These are phyloP conservation scores for Stenoptilia bipunctidactyla DNA, from an alignment of 2,888 invertebrate species.

Conservation along the genomic window DNA sequence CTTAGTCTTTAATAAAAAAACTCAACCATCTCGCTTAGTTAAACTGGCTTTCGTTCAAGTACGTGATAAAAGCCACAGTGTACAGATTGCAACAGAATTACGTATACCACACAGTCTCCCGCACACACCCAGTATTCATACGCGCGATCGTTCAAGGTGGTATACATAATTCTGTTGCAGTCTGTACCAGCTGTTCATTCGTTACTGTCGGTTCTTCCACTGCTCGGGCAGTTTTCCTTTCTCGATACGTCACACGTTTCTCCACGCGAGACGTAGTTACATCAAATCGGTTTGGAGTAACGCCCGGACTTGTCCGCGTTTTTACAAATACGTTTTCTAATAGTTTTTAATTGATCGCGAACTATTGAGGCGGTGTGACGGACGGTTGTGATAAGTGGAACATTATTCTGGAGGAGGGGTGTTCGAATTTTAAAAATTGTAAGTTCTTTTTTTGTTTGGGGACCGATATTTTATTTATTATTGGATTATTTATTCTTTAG, in stretches of 20 bases:
- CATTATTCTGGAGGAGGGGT: conserved; percentile 15
- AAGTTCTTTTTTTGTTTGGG: conserved; percentile 12
- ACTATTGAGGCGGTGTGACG: conserved; percentile 30
- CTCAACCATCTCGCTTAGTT: no score
- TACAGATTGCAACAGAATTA: no score
- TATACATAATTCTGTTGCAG: no score
- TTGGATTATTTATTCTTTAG: no score
- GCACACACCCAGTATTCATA: no score
- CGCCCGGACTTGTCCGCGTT: conserved; percentile 49
- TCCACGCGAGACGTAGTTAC: conserved; percentile 37
- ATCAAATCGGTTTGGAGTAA: conserved; percentile 54
- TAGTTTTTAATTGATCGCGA: conserved; percentile 38
- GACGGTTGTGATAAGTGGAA: conserved; percentile 16
- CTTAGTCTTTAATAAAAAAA: no score
- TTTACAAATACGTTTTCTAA: conserved; percentile 38
- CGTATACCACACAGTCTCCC: no score
- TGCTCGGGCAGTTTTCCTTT: conserved; percentile 50
- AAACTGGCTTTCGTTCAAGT: no score
- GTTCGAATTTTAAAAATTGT: conserved; percentile 26
- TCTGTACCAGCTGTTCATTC: no score
- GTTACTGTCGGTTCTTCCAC: not conserved
- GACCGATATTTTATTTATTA: no score
- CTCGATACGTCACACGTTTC: conserved; percentile 52
- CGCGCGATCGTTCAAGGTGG: no score
- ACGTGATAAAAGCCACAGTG: no score